Evolutionary conservation across 2,888 invertebrate species (phyloP), one percentile per base, ranked within the genome.

Genomic region (Pristionchus maxplancki): DNA sequence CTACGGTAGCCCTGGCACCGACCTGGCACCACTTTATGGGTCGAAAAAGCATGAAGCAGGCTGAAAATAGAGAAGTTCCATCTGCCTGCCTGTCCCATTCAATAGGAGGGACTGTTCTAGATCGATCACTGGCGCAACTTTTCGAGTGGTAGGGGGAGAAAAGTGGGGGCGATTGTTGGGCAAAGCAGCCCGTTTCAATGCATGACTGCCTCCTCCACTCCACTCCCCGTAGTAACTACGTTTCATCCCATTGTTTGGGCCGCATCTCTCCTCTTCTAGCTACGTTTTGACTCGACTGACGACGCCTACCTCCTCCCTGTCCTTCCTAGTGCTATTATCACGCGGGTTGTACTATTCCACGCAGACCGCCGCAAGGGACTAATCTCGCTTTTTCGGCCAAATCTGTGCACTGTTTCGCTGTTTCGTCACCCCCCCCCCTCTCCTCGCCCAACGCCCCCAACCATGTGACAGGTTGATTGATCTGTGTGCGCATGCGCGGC

Each of bases 401-500:
- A 34, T 71, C 24, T 71, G 4, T 28, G 31, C 17, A 20, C 37
- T 37, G 71, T 64, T 64, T 64, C 64, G 64, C 31, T 37, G 17
- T 71, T 37, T 24, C 37, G n/a, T 71, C 71, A 20, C 37, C 71
- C 71, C 71, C 24, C 71, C 15, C 40, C 6, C 24, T 17, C 37
- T 28, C n/a, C 71, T 71, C 71, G 37, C 31, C 71, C 71, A 71
- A 71, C 17, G 1, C 78, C 11, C 37, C 40, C 67, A 8, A 8
- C 15, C 78, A 78, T 78, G 78, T 78, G 78, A 78, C 78, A 78
- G 44, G n/a, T 53, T 83, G 83, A 53, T 83, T 58, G 58, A 83
- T 83, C 83, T 83, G 24, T 50, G 48, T 44, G 83, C 53, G 37
- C 50, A 34, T 15, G 20, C 53, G 50, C 11, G 31, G 15, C 40